Evolutionary conservation across 2,888 invertebrate genomes (phyloP).

Genomic region (Drosophila subquinaria): DNA sequence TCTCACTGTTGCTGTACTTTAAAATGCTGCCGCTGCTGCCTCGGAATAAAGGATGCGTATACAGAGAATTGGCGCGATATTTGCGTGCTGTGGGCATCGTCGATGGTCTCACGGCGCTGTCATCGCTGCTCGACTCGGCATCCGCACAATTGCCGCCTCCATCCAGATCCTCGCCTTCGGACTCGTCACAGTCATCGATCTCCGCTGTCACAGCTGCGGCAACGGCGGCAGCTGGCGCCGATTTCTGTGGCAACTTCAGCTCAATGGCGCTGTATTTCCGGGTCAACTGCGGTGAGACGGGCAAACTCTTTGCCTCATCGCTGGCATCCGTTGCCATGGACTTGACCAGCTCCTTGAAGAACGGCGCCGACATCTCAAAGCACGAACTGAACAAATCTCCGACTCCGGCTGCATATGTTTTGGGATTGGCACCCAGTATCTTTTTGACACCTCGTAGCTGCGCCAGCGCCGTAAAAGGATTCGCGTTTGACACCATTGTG

Average conservation of each 20-base stretch:
- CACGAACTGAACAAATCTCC: constrained; percentile 91
- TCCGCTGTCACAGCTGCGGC: constrained; percentile 54
- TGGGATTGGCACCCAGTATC: constrained; percentile 89
- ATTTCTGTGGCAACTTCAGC: constrained; percentile 74
- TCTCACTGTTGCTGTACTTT: constrained; percentile 59
- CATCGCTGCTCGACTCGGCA: constrained; percentile 85
- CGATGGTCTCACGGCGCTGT: constrained; percentile 76
- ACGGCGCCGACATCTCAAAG: constrained; percentile 91
- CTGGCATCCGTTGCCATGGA: constrained; percentile 24
- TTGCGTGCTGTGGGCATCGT: constrained; percentile 82
- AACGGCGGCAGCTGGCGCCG: constrained; percentile 34
- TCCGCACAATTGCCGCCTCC: constrained; percentile 85
- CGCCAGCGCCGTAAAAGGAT: constrained; percentile 91
- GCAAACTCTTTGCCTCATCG: constrained; percentile 86
- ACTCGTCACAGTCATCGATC: constrained; percentile 78
- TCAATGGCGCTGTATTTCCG: constrained; percentile 85
- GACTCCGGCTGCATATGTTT: constrained; percentile 86
- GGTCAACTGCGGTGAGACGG: constrained; percentile 86
- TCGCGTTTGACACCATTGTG: constrained; percentile 86
- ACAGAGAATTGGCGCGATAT: constrained; percentile 87
- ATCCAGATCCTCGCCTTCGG: constrained; percentile 83
- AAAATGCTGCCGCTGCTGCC: constrained; percentile 63
- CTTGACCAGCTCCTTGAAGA: constrained; percentile 85
- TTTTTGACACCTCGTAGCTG: constrained; percentile 93
- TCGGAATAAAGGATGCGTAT: constrained; percentile 87